phyloP scores from a whole-genome alignment of 2,797 vertebrate species.

The Toxotes lorentzi region DNA sequence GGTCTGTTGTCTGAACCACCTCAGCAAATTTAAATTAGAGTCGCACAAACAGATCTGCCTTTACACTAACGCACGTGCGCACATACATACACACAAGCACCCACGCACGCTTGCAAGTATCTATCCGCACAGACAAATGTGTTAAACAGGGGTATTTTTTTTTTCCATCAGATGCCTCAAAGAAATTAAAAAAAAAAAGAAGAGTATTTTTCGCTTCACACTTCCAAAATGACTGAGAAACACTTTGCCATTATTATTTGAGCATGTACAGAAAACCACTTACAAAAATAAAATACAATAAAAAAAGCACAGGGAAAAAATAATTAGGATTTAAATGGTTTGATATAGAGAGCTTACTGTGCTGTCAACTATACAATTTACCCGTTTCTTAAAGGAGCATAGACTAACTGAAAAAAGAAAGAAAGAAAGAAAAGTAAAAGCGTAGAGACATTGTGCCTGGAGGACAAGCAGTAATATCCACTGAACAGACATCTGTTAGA shows the following conservation, averaged over 20 bases:
- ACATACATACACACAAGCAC: slow-evolving; percentile 63
- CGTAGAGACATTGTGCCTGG: slow-evolving; percentile 75
- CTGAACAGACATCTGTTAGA: slow-evolving; percentile 87
- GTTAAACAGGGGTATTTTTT: slow-evolving; percentile 61
- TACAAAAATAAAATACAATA: slow-evolving; percentile 76
- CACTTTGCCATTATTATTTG: slow-evolving; percentile 67
- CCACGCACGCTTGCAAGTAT: slow-evolving; percentile 58
- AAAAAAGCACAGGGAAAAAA: slow-evolving; percentile 69
- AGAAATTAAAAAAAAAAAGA: slow-evolving; percentile 42
- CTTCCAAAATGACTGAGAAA: slow-evolving; percentile 66
- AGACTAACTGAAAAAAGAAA: slow-evolving; percentile 68
- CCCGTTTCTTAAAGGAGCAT: slow-evolving; percentile 88
- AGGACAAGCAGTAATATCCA: slow-evolving; percentile 83
- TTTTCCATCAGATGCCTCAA: slow-evolving; percentile 45
- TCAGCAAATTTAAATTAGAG: slow-evolving; percentile 56
- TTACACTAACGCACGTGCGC: slow-evolving; percentile 52
- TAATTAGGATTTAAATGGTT: slow-evolving; percentile 79
- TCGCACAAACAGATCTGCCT: slow-evolving; percentile 65
- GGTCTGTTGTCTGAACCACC: slow-evolving; percentile 54
- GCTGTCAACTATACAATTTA: slow-evolving; percentile 88
- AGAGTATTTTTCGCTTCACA: slow-evolving; percentile 51
- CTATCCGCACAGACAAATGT: slow-evolving; percentile 64
- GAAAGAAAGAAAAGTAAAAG: slow-evolving; percentile 60
- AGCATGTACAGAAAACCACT: slow-evolving; percentile 77
- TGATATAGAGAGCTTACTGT: slow-evolving; percentile 86